Percentiles rank a stretch among this genome's conserved stretches.
Evolutionary conservation across 2,888 invertebrate genomes (phyloP).

Genomic region (Parnassius orleans): DNA sequence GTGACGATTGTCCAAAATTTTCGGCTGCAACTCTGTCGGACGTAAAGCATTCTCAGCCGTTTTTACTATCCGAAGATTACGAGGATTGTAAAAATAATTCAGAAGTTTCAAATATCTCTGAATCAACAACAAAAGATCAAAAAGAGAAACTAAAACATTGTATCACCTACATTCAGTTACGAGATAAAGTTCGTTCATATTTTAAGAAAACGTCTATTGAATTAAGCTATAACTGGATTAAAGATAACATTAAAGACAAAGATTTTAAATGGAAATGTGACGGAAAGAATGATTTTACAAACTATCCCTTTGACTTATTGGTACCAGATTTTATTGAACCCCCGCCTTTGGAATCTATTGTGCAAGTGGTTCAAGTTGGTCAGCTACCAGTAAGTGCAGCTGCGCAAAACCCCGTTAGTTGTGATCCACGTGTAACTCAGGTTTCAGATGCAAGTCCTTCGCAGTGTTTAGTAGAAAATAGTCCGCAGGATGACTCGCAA

Average conservation of each 20-base stretch:
- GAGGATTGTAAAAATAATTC: conserved; percentile 36
- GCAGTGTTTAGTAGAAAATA: conserved; percentile 66
- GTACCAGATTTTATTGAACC: conserved; percentile 82
- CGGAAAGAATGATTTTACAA: conserved; percentile 27
- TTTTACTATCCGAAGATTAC: conserved; percentile 58
- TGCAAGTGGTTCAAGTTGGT: conserved; percentile 83
- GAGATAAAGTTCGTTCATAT: conserved; percentile 59
- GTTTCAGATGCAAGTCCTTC: conserved; percentile 70
- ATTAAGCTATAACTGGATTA: conserved; percentile 44
- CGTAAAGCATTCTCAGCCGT: conserved; percentile 79
- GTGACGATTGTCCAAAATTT: conserved; percentile 61
- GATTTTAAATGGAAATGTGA: conserved; percentile 23
- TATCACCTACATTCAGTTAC: conserved; percentile 50
- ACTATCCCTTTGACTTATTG: conserved; percentile 71
- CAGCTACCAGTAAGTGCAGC: conserved; percentile 69
- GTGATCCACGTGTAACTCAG: conserved; percentile 73
- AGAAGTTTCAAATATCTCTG: conserved; percentile 29
- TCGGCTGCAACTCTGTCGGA: conserved; percentile 82
- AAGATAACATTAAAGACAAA: conserved; percentile 40
- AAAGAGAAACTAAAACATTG: conserved; percentile 45
- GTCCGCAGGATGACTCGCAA: conserved; percentile 58
- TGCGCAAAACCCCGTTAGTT: conserved; percentile 72
- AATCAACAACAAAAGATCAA: conserved; percentile 39
- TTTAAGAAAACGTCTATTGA: conserved; percentile 57
- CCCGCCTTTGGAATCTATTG: conserved; percentile 56